These are phyloP conservation scores for Dermochelys coriacea DNA, from an alignment of 2,797 vertebrate genomes.

Conservation along the genomic window DNA sequence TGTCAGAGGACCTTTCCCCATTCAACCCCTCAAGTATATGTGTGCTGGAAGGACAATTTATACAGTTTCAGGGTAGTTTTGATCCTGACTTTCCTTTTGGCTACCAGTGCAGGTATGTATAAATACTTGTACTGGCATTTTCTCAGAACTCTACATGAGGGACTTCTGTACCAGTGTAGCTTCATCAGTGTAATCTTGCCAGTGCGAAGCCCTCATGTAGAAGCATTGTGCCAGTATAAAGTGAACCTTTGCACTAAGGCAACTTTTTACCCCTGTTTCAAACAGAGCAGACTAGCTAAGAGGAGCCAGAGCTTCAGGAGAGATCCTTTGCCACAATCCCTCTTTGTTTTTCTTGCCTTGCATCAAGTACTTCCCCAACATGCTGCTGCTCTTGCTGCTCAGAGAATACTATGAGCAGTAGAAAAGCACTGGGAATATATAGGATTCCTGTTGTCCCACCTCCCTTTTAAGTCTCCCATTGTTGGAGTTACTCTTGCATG, in stretches of 20 bases:
- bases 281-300: neutral
- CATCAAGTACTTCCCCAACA: constrained; percentile 26
- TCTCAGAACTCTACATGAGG: constrained; percentile 40
- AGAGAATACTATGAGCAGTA: constrained; percentile 7
- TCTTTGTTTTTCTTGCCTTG: constrained; percentile 23
- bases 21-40: constrained; percentile 20
- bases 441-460: neutral
- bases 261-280: neutral
- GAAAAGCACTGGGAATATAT: neutral
- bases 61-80: constrained; percentile 55
- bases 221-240: neutral
- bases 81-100: constrained; percentile 23
- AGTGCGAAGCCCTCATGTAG: neutral
- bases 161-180: constrained; percentile 34
- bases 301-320: constrained; percentile 19
- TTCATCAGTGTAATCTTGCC: neutral
- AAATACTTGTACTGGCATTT: constrained; percentile 38
- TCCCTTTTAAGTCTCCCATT: neutral
- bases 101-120: neutral
- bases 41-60: neutral
- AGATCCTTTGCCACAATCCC: neutral
- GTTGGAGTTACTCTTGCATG: constrained; percentile 11
- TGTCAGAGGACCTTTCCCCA: neutral
- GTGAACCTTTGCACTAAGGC: neutral
- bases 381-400: constrained; percentile 28